Percentiles rank a stretch among this genome's conserved stretches.
Evolutionary conservation across 2,113 vertebrate genomes (phyloP).

Genomic region (Clupea harengus): DNA sequence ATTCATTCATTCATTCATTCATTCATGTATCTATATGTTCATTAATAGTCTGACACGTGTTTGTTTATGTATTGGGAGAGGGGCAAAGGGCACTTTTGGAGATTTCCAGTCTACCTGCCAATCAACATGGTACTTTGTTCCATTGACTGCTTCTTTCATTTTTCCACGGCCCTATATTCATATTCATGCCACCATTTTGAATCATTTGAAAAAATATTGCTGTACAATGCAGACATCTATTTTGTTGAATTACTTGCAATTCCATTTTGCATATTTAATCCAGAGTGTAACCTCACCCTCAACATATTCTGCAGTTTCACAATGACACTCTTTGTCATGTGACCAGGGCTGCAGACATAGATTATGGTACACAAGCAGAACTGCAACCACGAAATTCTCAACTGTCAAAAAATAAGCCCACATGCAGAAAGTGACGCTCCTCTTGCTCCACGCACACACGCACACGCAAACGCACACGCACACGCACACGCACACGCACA

Average conservation of each 20-base stretch:
- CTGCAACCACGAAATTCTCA: neutral
- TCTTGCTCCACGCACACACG: neutral
- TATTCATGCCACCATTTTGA: neutral
- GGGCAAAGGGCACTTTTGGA: no score
- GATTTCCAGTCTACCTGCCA: neutral
- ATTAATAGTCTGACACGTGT: neutral
- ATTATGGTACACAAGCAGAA: neutral
- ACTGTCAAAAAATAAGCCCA: neutral
- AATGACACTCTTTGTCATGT: neutral
- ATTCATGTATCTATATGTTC: neutral
- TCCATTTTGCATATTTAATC: neutral
- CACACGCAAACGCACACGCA: neutral
- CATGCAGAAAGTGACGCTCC: neutral
- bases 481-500: neutral
- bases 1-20: neutral
- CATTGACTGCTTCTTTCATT: neutral
- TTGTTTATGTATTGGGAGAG: neutral
- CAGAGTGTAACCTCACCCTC: no score
- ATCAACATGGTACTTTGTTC: neutral
- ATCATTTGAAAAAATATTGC: neutral
- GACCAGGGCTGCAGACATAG: neutral
- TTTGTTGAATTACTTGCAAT: neutral
- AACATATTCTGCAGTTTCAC: neutral
- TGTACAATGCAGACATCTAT: neutral
- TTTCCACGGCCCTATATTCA: neutral